Percentiles rank a stretch among this genome's conserved stretches.
Conservation (phyloP, 2,888 invertebrate species). For the Hydrotaea diabolus region DNA sequence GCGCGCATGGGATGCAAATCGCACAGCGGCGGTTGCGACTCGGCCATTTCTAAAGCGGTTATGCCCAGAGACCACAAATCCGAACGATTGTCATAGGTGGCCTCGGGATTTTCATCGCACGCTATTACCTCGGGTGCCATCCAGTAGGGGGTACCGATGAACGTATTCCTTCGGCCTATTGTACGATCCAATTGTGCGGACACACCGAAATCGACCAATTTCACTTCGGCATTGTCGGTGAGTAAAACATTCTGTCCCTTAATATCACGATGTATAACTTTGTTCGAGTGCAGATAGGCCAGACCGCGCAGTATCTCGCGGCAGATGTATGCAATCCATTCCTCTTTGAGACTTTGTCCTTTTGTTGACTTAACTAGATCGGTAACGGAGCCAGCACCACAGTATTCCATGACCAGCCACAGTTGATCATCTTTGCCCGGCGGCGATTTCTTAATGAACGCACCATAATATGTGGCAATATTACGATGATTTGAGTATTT, state of each 20-base stretch:
- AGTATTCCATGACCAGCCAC: conserved; percentile 99
- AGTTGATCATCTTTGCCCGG: conserved; percentile 99
- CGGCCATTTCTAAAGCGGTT: conserved; percentile 99
- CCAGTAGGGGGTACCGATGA: conserved; percentile 98
- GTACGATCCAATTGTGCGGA: conserved; percentile 99
- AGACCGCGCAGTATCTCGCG: conserved; percentile 97
- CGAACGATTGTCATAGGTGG: conserved; percentile 98
- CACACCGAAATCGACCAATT: conserved; percentile 99
- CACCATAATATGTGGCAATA: conserved; percentile 99
- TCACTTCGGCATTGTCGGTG: conserved; percentile 99
- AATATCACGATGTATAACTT: conserved; percentile 99
- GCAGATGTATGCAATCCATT: conserved; percentile 99
- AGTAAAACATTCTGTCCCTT: conserved; percentile 99
- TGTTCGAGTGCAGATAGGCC: conserved; percentile 98
- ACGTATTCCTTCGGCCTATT: conserved; percentile 98
- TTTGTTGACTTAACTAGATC: conserved; percentile 99
- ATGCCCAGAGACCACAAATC: conserved; percentile 97
- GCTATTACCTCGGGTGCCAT: conserved; percentile 99
- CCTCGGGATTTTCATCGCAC: conserved; percentile 99
- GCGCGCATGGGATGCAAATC: conserved; percentile 99
- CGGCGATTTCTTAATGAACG: conserved; percentile 99
- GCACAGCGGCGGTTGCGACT: conserved; percentile 99
- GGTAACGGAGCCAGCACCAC: conserved; percentile 99
- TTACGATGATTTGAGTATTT: conserved; percentile 99
- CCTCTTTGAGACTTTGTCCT: conserved; percentile 98